A percentile compares a stretch with the other conserved stretches of the same genome.
Conservation (phyloP, 2,797 vertebrate genomes). For the Gastrophryne carolinensis region DNA sequence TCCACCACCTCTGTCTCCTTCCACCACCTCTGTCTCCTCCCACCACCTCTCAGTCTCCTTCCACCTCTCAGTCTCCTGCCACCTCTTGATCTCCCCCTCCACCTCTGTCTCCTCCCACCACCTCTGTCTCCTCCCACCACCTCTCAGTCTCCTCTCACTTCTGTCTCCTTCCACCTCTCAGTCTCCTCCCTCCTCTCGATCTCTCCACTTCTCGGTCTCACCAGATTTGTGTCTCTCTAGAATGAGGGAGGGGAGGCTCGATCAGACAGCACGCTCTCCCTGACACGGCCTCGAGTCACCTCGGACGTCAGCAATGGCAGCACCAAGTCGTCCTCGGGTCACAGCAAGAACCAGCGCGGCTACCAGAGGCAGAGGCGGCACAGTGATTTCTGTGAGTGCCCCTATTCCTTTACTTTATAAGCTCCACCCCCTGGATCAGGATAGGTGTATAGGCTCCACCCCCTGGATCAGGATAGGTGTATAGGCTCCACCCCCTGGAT, state of each 20-base stretch:
- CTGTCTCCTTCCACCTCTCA: not conserved
- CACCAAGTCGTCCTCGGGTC: slow-evolving; percentile 79
- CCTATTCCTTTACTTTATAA: no score
- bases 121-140: not conserved
- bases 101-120: not conserved
- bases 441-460: no score
- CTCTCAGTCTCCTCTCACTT: not conserved
- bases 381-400: slow-evolving; percentile 88
- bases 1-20: no score
- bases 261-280: slow-evolving; percentile 79
- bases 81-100: no score
- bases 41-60: not conserved
- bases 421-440: no score
- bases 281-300: slow-evolving; percentile 85
- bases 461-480: no score
- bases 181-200: not conserved
- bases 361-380: slow-evolving; percentile 91
- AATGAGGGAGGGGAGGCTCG: slow-evolving; percentile 81
- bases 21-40: no score
- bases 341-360: slow-evolving; percentile 84
- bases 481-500: no score
- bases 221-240: slow-evolving; percentile 22
- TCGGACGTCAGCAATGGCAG: slow-evolving; percentile 82
- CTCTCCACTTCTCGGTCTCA: no score
- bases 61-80: not conserved